Conservation (phyloP, 1,140 invertebrate species). For the Drosophila pruinosa region DNA sequence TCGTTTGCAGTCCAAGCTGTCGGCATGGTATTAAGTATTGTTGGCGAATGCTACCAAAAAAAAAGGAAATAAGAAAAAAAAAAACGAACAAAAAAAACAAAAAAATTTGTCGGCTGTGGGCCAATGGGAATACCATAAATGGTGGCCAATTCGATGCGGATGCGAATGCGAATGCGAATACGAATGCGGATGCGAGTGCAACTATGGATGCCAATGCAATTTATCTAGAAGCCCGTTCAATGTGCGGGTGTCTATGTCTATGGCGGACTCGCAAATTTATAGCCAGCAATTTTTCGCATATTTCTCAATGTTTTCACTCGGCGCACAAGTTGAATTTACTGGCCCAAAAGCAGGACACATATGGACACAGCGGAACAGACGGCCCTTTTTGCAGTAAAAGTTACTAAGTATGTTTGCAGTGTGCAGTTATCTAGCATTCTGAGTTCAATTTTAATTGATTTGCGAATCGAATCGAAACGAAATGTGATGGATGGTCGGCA, state of each 20-base stretch:
- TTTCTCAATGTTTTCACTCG: slow-evolving; percentile 67
- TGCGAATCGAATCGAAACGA: slow-evolving; percentile 7
- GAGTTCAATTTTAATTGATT: slow-evolving; percentile 47
- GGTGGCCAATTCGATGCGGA: slow-evolving; percentile 37
- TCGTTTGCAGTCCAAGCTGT: slow-evolving; percentile 71
- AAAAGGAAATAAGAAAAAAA: not conserved
- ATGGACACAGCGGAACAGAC: slow-evolving; percentile 31
- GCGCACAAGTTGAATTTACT: slow-evolving; percentile 60
- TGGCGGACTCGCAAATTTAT: slow-evolving; percentile 60
- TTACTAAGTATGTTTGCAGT: not conserved
- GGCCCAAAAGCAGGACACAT: slow-evolving; percentile 35
- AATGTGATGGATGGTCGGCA: slow-evolving; percentile 36
- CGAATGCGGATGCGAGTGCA: slow-evolving; percentile 10
- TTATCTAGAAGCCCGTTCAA: slow-evolving; percentile 9
- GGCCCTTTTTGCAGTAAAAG: not conserved
- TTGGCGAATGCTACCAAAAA: slow-evolving; percentile 41
- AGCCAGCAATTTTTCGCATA: slow-evolving; percentile 78
- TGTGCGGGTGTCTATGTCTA: slow-evolving; percentile 35
- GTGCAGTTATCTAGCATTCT: slow-evolving; percentile 1
- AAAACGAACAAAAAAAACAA: slow-evolving; percentile 5
- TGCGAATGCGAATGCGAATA: slow-evolving; percentile 10
- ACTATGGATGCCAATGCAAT: slow-evolving; percentile 23
- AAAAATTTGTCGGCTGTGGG: slow-evolving; percentile 15
- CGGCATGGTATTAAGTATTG: slow-evolving; percentile 73
- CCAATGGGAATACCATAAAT: slow-evolving; percentile 47